Evolutionary conservation across 2,797 vertebrate genomes (phyloP), one percentile per base, ranked within the genome.

Genomic region (Aphelocoma californica): DNA sequence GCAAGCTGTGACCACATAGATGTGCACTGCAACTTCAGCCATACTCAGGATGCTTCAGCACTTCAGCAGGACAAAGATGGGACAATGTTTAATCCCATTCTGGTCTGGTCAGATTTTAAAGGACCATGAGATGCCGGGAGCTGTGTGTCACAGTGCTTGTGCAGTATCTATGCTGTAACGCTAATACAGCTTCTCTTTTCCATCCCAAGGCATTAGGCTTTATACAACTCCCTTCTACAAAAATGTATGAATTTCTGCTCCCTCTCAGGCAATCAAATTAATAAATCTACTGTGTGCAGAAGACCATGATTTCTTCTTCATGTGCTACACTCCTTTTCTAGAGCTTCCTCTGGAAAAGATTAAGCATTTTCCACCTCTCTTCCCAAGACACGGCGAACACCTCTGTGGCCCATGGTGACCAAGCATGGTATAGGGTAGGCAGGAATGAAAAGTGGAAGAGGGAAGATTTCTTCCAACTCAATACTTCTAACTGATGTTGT

Each of bases 231-330:
- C 4, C 9, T 87, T 57, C 57, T 71, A 18, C 34, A 60, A 60
- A 42, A 40, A 32, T 17, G 40, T 62, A 38, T 10, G 2, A 66
- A 81, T 45, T 86, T 48, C 64, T 70, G 2, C 54, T 85, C 3
- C 2, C n/a, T 74, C 5, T 1, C 14, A 42, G 57, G 26, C 34
- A 81, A 25, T 23, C 0, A 0, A 88, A 65, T 77, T 5, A 82
- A 66, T 71, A 60, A 38, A 73, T 73, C 48, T 87, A 9, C 36
- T 73, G 23, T 47, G 26, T n/a, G 28, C 8, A 42, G 19, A 74
- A 61, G 9, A 67, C 25, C 44, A 24, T 14, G 7, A 18, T 78
- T 85, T 94, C 23, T 15, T 82, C 10, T 74, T 69, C 15, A 25
- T 31, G 13, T 18, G 6, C 50, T 72, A 40, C 31, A 18, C 16